Conservation (phyloP, 1,140 invertebrate genomes). For the Drosophila serrata region DNA sequence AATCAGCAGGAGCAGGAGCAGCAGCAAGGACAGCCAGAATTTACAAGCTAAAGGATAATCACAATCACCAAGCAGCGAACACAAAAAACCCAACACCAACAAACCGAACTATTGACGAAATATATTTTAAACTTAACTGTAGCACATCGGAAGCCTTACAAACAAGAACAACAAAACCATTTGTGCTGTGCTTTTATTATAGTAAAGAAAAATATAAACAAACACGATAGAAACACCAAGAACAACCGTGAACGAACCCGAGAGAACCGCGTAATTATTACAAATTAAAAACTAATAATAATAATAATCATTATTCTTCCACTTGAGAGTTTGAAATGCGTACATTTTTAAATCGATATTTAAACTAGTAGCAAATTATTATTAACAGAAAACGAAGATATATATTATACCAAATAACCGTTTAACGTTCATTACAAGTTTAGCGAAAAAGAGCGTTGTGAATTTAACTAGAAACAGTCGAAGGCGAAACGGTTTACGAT, state of each 20-base stretch:
- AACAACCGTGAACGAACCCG: constrained; percentile 10
- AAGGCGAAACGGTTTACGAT: constrained; percentile 22
- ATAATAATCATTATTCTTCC: constrained; percentile 81
- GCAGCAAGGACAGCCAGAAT: constrained; percentile 62
- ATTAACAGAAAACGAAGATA: constrained; percentile 37
- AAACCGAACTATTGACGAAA: constrained; percentile 37
- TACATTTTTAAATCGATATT: constrained; percentile 72
- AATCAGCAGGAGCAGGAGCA: constrained; percentile 29
- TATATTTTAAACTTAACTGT: constrained; percentile 62
- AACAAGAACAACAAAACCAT: constrained; percentile 50
- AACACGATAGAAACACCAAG: constrained; percentile 9
- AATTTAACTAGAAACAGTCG: constrained; percentile 54
- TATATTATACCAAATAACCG: constrained; percentile 27
- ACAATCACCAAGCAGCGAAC: constrained; percentile 73
- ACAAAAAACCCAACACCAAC: constrained; percentile 27
- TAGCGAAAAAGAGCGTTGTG: constrained; percentile 75
- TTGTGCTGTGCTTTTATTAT: constrained; percentile 80
- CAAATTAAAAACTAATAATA: constrained; percentile 57
- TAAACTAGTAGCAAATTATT: constrained; percentile 56
- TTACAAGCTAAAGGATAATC: constrained; percentile 82
- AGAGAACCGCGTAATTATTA: constrained; percentile 45
- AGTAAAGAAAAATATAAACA: constrained; percentile 35
- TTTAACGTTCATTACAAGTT: constrained; percentile 60
- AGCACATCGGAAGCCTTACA: constrained; percentile 52
- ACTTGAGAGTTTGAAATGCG: constrained; percentile 73